A percentile compares a stretch with the other conserved stretches of the same genome.
These are phyloP conservation scores for Danio albolineatus DNA, from an alignment of 2,797 vertebrate genomes.

Conservation along the genomic window DNA sequence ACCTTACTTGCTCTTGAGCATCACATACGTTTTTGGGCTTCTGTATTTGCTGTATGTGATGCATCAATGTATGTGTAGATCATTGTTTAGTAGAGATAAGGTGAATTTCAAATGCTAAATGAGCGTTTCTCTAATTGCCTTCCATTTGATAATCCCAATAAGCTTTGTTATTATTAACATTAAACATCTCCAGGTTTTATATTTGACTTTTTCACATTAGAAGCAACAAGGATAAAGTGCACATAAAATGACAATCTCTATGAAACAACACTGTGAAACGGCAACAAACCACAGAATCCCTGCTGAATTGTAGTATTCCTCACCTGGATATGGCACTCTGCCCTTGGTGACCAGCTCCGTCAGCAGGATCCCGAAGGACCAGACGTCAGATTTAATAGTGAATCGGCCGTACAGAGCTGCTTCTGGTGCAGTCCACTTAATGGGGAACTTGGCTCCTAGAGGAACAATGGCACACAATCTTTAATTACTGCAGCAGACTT, in stretches of 20 bases:
- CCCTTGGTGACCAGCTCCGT: slow-evolving; percentile 97
- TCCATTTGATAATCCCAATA: too few relatives aligned
- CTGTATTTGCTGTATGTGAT: neutral
- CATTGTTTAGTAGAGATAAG: neutral
- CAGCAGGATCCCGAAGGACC: slow-evolving; percentile 97
- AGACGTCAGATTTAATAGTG: slow-evolving; percentile 97
- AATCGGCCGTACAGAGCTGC: slow-evolving; percentile 95
- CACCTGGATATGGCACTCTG: slow-evolving; percentile 96
- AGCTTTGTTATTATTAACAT: too few relatives aligned
- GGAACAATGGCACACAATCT: slow-evolving; percentile 38
- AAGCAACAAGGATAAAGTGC: too few relatives aligned
- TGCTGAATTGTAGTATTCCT: slow-evolving; percentile 31
- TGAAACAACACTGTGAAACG: too few relatives aligned
- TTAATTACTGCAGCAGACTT: slow-evolving; percentile 32
- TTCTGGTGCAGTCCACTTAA: slow-evolving; percentile 97
- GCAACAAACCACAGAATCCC: neutral
- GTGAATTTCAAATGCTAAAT: too few relatives aligned
- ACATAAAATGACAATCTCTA: too few relatives aligned
- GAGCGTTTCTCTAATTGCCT: too few relatives aligned
- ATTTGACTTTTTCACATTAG: too few relatives aligned
- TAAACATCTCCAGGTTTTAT: too few relatives aligned
- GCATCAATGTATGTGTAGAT: neutral
- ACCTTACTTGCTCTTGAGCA: neutral
- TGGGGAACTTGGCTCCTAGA: slow-evolving; percentile 96
- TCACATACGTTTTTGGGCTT: neutral